Conservation (phyloP, 2,888 invertebrate genomes). For the Phaedon cochleariae region DNA sequence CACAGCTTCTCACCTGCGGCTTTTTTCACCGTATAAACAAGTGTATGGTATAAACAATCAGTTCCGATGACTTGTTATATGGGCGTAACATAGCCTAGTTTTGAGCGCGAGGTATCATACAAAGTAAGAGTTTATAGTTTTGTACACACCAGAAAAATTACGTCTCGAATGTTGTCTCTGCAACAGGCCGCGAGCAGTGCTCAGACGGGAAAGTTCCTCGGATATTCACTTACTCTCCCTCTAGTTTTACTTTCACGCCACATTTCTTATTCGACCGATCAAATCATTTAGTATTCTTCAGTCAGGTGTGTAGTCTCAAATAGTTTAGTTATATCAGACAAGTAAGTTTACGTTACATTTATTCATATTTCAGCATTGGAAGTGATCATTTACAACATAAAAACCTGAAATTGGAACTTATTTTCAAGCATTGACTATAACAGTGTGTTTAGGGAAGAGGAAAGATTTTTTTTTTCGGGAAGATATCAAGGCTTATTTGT, state of each 20-base stretch:
- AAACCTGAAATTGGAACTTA: no score
- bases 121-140: neutral
- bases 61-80: neutral
- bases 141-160: neutral
- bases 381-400: no score
- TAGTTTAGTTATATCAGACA: neutral
- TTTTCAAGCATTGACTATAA: no score
- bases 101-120: neutral
- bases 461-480: no score
- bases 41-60: neutral
- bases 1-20: no score
- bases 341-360: neutral
- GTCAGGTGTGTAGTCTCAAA: conserved; percentile 23
- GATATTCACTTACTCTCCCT: conserved; percentile 30
- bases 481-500: no score
- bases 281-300: conserved; percentile 29
- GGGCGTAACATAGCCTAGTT: neutral
- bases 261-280: conserved; percentile 32
- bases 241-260: conserved; percentile 41
- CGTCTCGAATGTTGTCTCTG: conserved; percentile 1
- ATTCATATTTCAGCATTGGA: no score
- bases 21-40: no score
- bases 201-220: conserved; percentile 36
- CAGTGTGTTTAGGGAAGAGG: no score
- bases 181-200: conserved; percentile 7